Evolutionary conservation across 2,797 vertebrate genomes (phyloP), one percentile per base, ranked within the genome.

Genomic region (Leptoclinus maculatus): DNA sequence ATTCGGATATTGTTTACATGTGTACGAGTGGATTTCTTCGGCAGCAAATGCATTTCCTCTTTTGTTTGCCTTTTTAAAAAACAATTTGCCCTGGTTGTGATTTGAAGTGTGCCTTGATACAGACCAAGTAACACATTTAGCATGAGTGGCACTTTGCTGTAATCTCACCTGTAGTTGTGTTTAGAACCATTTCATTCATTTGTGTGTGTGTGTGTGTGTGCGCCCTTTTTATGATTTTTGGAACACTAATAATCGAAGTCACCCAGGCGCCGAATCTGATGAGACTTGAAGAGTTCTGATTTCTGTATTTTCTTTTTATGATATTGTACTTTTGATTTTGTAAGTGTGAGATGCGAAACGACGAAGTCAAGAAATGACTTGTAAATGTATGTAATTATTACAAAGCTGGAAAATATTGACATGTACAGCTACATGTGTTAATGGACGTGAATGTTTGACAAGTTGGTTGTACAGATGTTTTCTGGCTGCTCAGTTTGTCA

Each of bases 361-460:
- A 38, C 10, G 10, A 83, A 84, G 84, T 87, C 71, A 27, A 73
- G 58, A 67, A 38, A 53, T 71, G 73, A 88, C 80, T 66, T 92
- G 90, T 92, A 91, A 85, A 89, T 92, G 83, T 89, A 65, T 93
- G 89, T 92, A 89, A 90, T 86, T 87, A 92, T 85, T 83, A 81
- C 78, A 88, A 74, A 88, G 84, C 87, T 90, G 82, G 89, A 74
- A 79, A 72, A 88, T 84, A 83, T 72, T 77, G 82, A 90, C 62
- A 59, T 89, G 89, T 91, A 86, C 81, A 91, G 86, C 82, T 76
- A 59, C 66, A 38, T 32, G 70, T 74, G 74, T 74, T 53, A 36
- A n/a, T 72, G 66, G 66, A 76, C 77, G 86, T 88, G 72, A 87
- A 85, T 83, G 89, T 80, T n/a, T n/a, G n/a, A n/a, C n/a, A n/a